A percentile compares a stretch with the other conserved stretches of the same genome.
phyloP scores from a whole-genome alignment of 2,888 invertebrate species.

The Chironomus tentans region DNA sequence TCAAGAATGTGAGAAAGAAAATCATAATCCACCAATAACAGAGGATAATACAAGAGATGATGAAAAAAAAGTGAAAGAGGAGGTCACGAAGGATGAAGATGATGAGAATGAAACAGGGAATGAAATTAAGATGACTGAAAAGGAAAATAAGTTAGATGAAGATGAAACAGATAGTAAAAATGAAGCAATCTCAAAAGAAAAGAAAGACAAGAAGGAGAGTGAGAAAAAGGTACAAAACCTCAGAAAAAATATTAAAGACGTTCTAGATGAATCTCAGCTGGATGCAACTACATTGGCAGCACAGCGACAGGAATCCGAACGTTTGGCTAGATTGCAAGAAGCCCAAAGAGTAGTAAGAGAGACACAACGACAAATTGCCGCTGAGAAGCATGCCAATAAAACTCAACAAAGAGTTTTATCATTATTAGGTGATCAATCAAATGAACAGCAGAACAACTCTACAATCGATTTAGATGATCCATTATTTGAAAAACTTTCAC shows the following conservation, averaged over 20 bases:
- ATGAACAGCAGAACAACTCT: not conserved
- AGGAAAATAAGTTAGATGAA: slow-evolving; percentile 37
- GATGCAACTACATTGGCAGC: slow-evolving; percentile 88
- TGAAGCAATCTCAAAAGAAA: slow-evolving; percentile 52
- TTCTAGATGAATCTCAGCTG: slow-evolving; percentile 85
- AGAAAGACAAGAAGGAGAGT: slow-evolving; percentile 33
- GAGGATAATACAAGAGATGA: not conserved
- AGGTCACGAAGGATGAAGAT: too few relatives aligned
- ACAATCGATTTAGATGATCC: slow-evolving; percentile 1
- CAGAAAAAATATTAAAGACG: slow-evolving; percentile 81
- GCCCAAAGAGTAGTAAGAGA: slow-evolving; percentile 75
- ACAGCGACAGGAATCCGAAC: slow-evolving; percentile 85
- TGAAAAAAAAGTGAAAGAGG: too few relatives aligned
- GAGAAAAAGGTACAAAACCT: slow-evolving; percentile 46
- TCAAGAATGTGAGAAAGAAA: not conserved
- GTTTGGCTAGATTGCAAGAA: slow-evolving; percentile 73
- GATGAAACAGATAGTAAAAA: slow-evolving; percentile 53
- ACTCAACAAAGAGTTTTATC: slow-evolving; percentile 63
- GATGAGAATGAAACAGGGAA: too few relatives aligned
- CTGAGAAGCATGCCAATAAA: slow-evolving; percentile 58
- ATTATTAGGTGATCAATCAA: slow-evolving; percentile 49
- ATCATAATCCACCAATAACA: not conserved
- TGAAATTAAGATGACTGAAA: not conserved
- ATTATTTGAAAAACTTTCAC: not conserved
- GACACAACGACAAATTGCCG: slow-evolving; percentile 68